Percentiles rank a stretch among this genome's conserved stretches.
Evolutionary conservation across 2,113 vertebrate genomes (phyloP).

Genomic region (Caloenas nicobarica): DNA sequence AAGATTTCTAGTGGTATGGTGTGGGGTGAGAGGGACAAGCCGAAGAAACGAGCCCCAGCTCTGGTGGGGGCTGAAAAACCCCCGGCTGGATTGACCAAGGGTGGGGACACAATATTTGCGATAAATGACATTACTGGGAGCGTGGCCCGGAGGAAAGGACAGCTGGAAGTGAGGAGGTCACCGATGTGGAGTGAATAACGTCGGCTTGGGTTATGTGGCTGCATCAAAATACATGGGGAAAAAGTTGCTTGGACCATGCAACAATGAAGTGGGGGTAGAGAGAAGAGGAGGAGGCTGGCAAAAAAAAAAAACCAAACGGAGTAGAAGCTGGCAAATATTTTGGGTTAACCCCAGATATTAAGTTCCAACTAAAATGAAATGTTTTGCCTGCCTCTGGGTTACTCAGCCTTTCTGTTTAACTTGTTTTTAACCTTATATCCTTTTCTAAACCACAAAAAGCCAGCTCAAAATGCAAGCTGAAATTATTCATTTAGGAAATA

Average conservation of each 20-base stretch:
- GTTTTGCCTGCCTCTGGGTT: not conserved
- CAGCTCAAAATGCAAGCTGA: not conserved
- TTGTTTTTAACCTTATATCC: not conserved
- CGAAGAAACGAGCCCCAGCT: not conserved
- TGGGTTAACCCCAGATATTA: not conserved
- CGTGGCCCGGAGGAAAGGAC: accelerated
- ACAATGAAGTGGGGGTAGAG: not conserved
- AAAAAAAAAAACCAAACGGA: not conserved
- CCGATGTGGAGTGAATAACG: not conserved
- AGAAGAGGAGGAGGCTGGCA: not conserved
- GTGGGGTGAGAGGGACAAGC: not conserved
- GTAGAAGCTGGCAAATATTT: not conserved
- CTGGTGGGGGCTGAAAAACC: not conserved
- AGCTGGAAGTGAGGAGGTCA: not conserved
- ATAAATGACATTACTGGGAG: not conserved
- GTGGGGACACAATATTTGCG: accelerated
- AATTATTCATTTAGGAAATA: not conserved
- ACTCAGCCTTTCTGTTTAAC: not conserved
- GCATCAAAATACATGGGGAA: not conserved
- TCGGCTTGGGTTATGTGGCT: not conserved
- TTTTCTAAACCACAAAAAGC: not conserved
- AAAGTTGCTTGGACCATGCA: not conserved
- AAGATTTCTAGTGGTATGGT: slow-evolving; percentile 19
- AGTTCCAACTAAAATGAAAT: not conserved
- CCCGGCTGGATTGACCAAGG: not conserved